phyloP scores from a whole-genome alignment of 2,797 vertebrate species.

The Allobates femoralis region DNA sequence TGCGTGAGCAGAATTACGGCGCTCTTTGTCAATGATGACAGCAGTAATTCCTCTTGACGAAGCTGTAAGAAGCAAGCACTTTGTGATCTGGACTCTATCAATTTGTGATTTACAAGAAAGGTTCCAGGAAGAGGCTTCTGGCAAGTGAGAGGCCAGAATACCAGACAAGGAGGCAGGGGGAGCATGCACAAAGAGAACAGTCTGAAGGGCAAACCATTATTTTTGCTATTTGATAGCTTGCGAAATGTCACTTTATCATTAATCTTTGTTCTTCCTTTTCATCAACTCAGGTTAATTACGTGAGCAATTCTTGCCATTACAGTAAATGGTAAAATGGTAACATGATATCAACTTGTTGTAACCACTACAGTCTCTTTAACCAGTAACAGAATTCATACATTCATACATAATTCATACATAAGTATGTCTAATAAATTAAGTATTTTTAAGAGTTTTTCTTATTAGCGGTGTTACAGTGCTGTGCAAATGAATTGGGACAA shows the following conservation, averaged over 20 bases:
- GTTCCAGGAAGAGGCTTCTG: conserved; percentile 47
- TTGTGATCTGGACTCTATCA: conserved; percentile 62
- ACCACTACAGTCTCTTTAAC: background rate
- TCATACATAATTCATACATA: no score
- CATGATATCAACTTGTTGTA: background rate
- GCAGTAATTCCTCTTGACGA: conserved; percentile 56
- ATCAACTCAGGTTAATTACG: conserved; percentile 32
- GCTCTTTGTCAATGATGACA: conserved; percentile 55
- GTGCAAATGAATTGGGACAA: no score
- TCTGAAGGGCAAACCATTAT: conserved; percentile 9
- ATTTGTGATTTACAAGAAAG: conserved; percentile 62
- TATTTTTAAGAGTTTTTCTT: no score
- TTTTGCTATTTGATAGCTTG: conserved; percentile 24
- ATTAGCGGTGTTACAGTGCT: no score
- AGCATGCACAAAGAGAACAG: background rate
- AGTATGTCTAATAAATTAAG: no score
- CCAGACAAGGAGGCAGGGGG: conserved; percentile 29
- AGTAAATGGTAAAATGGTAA: background rate
- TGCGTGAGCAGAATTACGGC: conserved; percentile 51
- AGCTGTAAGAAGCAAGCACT: conserved; percentile 50
- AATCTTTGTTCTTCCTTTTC: background rate
- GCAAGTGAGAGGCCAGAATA: conserved; percentile 33
- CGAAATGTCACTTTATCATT: conserved; percentile 2
- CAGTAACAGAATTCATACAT: background rate
- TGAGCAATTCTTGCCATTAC: conserved; percentile 8